Evolutionary conservation across 2,113 vertebrate genomes (phyloP), one percentile per base, ranked within the genome.

Genomic region (Bos indicus): DNA sequence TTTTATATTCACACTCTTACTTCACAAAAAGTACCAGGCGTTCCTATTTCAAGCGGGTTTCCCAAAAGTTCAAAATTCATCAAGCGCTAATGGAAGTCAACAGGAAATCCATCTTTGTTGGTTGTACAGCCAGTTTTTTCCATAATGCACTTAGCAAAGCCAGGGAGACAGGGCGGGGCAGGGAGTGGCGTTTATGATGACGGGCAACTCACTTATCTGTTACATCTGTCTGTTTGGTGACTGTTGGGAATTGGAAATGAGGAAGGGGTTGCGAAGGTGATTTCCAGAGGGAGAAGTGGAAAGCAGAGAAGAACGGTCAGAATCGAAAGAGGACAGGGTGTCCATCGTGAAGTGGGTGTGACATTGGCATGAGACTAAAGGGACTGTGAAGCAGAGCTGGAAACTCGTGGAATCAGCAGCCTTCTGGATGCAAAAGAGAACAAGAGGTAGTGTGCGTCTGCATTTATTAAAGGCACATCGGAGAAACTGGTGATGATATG

Each of bases 211-310:
- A 40, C 88, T 92, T 33, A 60, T 92, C 94, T 97, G 5, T 80
- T 89, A 33, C 26, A 77, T 87, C 92, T 52, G 95, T 59, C 90
- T 60, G 48, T 67, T 67, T 46, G 78, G 54, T 43, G 57, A 84
- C 93, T 46, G 12, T 23, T 59, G 59, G 91, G 92, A 93, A 86
- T 13, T 82, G 82, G 57, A 94, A 93, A 93, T 28, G 94, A 95
- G 19, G 78, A 40, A 15, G 46, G 93, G 94, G 91, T 96, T 93
- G 86, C 11, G 48, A 81, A 91, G 94, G 89, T 97, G 95, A 93
- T 36, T 82, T 96, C 89, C 87, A 94, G 90, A 54, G 78, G 71
- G 87, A 92, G 43, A 74, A 87, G 48, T 28, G 23, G 67, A 67
- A 59, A 80, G 57, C 74, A 67, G 64, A 56, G 48, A 88, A 62